phyloP scores from a whole-genome alignment of 2,113 vertebrate genomes.

The Trichomycterus rosablanca region DNA sequence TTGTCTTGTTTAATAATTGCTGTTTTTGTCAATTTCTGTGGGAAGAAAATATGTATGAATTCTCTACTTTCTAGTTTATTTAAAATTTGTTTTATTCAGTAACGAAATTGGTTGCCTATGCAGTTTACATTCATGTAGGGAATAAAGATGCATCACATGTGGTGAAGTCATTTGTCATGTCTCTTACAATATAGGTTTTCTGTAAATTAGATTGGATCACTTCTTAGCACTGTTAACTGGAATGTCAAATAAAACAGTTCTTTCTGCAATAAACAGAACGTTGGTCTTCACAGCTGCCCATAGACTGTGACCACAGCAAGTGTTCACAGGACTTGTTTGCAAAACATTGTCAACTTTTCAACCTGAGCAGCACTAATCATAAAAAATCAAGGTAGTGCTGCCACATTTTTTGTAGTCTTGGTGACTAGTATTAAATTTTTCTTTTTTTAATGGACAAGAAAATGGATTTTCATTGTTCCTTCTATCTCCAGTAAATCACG shows the following conservation, averaged over 20 bases:
- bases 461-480: too few relatives aligned
- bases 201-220: conserved; percentile 33
- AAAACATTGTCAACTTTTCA: too few relatives aligned
- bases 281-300: too few relatives aligned
- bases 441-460: too few relatives aligned
- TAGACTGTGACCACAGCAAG: too few relatives aligned
- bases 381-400: too few relatives aligned
- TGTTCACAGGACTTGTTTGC: too few relatives aligned
- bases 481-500: too few relatives aligned
- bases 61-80: conserved; percentile 30
- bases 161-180: conserved; percentile 40
- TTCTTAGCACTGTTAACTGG: conserved; percentile 47
- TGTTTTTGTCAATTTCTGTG: conserved; percentile 44
- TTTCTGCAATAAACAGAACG: conserved; percentile 36
- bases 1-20: conserved; percentile 51
- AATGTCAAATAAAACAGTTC: conserved; percentile 56
- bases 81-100: conserved; percentile 30
- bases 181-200: conserved; percentile 30
- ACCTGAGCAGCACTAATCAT: too few relatives aligned
- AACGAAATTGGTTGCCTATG: conserved; percentile 26
- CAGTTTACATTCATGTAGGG: conserved; percentile 31
- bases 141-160: conserved; percentile 28
- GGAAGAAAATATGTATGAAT: conserved; percentile 24
- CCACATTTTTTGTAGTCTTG: too few relatives aligned
- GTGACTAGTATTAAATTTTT: too few relatives aligned